Percentiles rank a stretch among this genome's conserved stretches.
phyloP scores from a whole-genome alignment of 1,140 invertebrate genomes.

The Tigriopus japonicus region DNA sequence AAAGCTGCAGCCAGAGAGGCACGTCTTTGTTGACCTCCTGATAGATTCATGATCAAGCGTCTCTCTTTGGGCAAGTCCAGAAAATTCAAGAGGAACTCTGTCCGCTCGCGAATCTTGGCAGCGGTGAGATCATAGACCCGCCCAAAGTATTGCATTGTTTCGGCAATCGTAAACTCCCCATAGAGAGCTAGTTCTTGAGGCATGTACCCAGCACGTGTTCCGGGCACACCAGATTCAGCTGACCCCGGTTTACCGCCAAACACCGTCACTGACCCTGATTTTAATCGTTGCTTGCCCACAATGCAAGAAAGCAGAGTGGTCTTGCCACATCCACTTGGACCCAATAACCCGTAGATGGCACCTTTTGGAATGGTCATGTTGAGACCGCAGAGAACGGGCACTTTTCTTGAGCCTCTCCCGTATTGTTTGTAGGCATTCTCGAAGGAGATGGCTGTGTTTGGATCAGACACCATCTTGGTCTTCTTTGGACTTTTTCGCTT shows the following conservation, averaged over 20 bases:
- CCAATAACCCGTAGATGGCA: slow-evolving; percentile 69
- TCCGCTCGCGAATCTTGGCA: slow-evolving; percentile 51
- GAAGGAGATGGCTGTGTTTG: slow-evolving; percentile 48
- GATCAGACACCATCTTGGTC: too few species aligned
- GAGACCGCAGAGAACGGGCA: slow-evolving; percentile 60
- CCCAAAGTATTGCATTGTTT: slow-evolving; percentile 93
- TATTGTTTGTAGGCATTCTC: slow-evolving; percentile 66
- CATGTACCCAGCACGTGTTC: slow-evolving; percentile 64
- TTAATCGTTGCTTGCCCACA: slow-evolving; percentile 55
- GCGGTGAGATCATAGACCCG: slow-evolving; percentile 79
- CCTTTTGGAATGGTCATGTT: slow-evolving; percentile 79
- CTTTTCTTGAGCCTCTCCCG: slow-evolving; percentile 57
- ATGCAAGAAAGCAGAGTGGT: slow-evolving; percentile 71
- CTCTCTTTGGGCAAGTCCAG: slow-evolving; percentile 65
- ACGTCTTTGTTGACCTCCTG: slow-evolving; percentile 76
- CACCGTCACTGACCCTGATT: slow-evolving; percentile 65
- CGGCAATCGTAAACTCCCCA: slow-evolving; percentile 79
- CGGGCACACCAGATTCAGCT: slow-evolving; percentile 53
- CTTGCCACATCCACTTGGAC: slow-evolving; percentile 65
- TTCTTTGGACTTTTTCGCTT: too few species aligned
- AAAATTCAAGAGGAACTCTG: slow-evolving; percentile 72
- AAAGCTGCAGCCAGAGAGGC: slow-evolving; percentile 80
- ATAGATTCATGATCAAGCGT: slow-evolving; percentile 67
- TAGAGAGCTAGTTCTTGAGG: slow-evolving; percentile 84
- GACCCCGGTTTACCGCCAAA: slow-evolving; percentile 63